Conservation (phyloP, 2,888 invertebrate genomes). For the Ornithoptera priamus region DNA sequence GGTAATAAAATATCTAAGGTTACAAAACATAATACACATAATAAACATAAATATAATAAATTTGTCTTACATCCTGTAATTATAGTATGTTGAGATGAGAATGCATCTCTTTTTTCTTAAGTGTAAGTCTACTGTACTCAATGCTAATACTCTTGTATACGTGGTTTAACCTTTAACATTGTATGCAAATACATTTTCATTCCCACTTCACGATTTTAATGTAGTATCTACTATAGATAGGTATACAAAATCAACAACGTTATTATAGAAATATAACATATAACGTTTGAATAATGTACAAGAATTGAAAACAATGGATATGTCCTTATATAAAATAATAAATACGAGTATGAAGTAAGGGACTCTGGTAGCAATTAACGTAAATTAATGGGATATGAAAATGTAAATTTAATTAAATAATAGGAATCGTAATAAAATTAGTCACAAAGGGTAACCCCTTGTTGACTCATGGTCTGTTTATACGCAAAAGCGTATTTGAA, state of each 20-base stretch:
- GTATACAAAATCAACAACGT: not conserved
- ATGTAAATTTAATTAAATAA: slow-evolving; percentile 19
- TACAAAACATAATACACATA: too few species aligned
- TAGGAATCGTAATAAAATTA: slow-evolving; percentile 14
- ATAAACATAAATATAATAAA: too few species aligned
- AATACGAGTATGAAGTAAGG: slow-evolving; percentile 1
- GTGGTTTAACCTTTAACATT: too few species aligned
- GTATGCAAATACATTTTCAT: too few species aligned
- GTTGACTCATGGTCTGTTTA: slow-evolving; percentile 17
- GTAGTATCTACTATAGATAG: not conserved
- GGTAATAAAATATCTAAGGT: too few species aligned
- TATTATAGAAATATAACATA: not conserved
- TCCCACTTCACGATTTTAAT: not conserved
- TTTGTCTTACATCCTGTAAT: too few species aligned
- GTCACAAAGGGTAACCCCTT: slow-evolving; percentile 20
- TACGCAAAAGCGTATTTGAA: not conserved
- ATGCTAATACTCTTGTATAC: too few species aligned
- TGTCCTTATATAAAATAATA: not conserved
- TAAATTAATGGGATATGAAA: slow-evolving; percentile 7
- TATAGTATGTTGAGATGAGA: too few species aligned
- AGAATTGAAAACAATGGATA: not conserved
- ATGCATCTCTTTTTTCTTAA: too few species aligned
- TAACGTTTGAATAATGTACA: not conserved
- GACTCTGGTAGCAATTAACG: not conserved
- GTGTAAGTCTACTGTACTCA: too few species aligned